Percentiles rank a stretch among this genome's conserved stretches.
Evolutionary conservation across 64 coral and sea anemone species (phyloP).

Genomic region (Platygyra sinensis): DNA sequence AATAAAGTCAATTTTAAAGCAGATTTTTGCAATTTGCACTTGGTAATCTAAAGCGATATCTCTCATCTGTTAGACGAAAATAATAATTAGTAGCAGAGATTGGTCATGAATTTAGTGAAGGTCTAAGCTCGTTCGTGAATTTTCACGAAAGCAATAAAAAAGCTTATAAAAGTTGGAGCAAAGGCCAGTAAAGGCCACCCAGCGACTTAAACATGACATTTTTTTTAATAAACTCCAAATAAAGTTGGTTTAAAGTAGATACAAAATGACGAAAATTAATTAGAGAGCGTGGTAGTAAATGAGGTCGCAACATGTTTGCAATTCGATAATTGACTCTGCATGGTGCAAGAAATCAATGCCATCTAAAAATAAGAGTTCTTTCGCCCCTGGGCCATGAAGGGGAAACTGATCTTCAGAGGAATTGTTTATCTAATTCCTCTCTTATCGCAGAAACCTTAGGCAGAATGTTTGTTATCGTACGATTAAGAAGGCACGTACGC

Average conservation of each 20-base stretch:
- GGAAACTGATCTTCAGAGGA: not conserved
- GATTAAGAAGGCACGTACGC: conserved; percentile 26
- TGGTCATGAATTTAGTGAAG: not conserved
- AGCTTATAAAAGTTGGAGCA: too few relatives aligned
- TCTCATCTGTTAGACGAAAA: not conserved
- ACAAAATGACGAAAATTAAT: too few relatives aligned
- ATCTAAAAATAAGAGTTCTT: not conserved
- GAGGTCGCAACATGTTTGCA: too few relatives aligned
- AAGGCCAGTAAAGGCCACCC: too few relatives aligned
- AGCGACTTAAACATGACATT: too few relatives aligned
- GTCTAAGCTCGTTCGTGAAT: too few relatives aligned
- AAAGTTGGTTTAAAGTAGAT: too few relatives aligned
- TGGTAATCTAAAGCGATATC: not conserved
- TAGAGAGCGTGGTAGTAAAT: too few relatives aligned
- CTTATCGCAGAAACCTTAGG: not conserved
- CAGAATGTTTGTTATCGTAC: not conserved
- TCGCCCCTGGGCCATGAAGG: not conserved
- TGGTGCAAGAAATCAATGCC: not conserved
- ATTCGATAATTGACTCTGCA: too few relatives aligned
- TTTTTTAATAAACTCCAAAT: too few relatives aligned
- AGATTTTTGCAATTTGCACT: conserved; percentile 6
- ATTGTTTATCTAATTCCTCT: conserved; percentile 22
- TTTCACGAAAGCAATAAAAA: too few relatives aligned
- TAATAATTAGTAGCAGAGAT: not conserved
- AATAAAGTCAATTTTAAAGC: conserved; percentile 1